phyloP scores from a whole-genome alignment of 2,113 vertebrate genomes.

The Gorsachius goisagi region DNA sequence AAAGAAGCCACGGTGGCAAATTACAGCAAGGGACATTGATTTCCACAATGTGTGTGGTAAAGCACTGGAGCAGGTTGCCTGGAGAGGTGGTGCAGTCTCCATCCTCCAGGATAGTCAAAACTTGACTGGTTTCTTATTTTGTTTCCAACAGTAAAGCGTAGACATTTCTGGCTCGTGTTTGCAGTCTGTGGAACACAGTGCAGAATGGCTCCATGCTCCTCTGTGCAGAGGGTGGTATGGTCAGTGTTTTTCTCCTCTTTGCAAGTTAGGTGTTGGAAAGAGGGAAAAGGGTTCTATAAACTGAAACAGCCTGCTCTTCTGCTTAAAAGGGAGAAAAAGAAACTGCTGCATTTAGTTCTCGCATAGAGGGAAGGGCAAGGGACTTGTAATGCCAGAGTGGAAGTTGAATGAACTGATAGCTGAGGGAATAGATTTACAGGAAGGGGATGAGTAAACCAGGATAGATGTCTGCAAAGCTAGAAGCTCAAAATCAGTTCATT shows the following conservation, averaged over 20 bases:
- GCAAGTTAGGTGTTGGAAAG: not conserved
- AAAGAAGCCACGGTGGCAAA: not conserved
- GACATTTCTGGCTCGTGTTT: not conserved
- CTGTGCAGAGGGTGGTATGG: not conserved
- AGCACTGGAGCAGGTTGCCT: not conserved
- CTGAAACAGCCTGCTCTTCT: not conserved
- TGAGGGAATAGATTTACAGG: not conserved
- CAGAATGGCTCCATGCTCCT: not conserved
- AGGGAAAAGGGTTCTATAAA: not conserved
- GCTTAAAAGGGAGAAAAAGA: not conserved
- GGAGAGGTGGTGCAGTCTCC: not conserved
- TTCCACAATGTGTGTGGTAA: not conserved
- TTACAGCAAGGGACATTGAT: not conserved
- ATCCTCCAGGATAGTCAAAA: not conserved
- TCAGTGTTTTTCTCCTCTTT: not conserved
- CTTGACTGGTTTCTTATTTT: not conserved
- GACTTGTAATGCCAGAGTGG: not conserved
- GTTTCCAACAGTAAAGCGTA: rapidly evolving
- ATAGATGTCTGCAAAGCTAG: not conserved
- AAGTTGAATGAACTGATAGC: not conserved
- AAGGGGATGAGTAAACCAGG: not conserved
- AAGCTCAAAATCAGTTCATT: not conserved
- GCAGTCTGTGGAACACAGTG: rapidly evolving
- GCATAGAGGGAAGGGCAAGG: not conserved
- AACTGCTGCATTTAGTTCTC: not conserved